Evolutionary conservation across 2,797 vertebrate species (phyloP), one percentile per base, ranked within the genome.

Genomic region (Arnoldichthys spilopterus): DNA sequence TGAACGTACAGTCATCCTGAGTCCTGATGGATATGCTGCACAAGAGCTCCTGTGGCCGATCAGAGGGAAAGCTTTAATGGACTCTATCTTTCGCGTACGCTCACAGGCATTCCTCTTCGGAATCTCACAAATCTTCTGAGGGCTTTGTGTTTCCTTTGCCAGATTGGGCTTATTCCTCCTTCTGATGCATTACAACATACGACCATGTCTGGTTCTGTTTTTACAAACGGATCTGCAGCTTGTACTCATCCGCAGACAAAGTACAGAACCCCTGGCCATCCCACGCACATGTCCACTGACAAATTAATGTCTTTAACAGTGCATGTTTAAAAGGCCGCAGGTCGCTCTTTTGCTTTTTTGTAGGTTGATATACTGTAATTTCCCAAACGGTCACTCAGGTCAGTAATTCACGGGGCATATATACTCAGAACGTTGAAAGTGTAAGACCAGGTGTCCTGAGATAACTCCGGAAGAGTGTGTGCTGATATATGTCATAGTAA

Each of bases 261-360:
- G 61, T n/a, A 59, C 51, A 69, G 63, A 47, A 74, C 54, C 58
- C 37, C 58, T 32, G 47, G 53, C 58, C 53, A 40, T 67, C 26
- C 53, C 63, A 68, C 40, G 49, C 6, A 67, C 40, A 79, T 37
- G 63, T 61, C 63, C 37, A 24, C 63, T 59, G 63, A 68, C 28
- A 74, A 61, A 74, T 68, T 26, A 79, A 73, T 73, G 71, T 73
- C n/a, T 74, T 79, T 74, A 79, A 61, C 70, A 79, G 70, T 30
- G 18, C 16, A 45, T 13, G 30, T 34, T 47, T 47, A 58, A 54
- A 45, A 45, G 18, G 22, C 51, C 47, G 28, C 32, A 20, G n/a
- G 11, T 72, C 32, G 54, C 43, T 51, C 54, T 37, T 49, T 32
- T 24, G 47, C 61, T 47, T 61, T 67, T 28, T 68, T 51, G 6